A percentile compares a stretch with the other conserved stretches of the same genome.
Evolutionary conservation across 2,888 invertebrate genomes (phyloP).

Genomic region (Trissonchulus sp.): DNA sequence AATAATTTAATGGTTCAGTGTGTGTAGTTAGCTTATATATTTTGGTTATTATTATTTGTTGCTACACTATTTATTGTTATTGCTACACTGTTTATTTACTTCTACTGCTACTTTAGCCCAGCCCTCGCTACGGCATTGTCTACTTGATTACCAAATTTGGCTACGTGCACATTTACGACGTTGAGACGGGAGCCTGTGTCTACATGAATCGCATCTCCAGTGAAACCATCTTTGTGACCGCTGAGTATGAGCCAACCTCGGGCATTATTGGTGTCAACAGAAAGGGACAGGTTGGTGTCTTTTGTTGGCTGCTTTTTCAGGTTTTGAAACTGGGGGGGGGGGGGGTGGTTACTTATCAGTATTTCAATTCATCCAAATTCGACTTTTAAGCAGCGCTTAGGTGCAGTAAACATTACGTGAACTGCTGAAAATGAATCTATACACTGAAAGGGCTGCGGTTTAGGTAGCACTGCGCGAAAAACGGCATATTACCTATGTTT

Average conservation of each 20-base stretch:
- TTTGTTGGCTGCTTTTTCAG: too few relatives aligned
- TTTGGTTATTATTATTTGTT: too few relatives aligned
- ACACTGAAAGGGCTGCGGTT: too few relatives aligned
- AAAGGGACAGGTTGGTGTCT: constrained; percentile 60
- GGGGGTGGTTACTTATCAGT: neutral
- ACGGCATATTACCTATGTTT: too few relatives aligned
- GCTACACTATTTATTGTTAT: too few relatives aligned
- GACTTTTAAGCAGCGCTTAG: too few relatives aligned
- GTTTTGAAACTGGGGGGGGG: neutral
- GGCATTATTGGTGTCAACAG: constrained; percentile 84
- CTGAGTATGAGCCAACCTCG: constrained; percentile 85
- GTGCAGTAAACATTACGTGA: too few relatives aligned
- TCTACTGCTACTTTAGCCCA: constrained; percentile 64
- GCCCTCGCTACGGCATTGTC: constrained; percentile 88
- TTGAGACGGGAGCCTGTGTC: constrained; percentile 92
- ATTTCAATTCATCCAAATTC: constrained; percentile 24
- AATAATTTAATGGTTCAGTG: too few relatives aligned
- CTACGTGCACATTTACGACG: constrained; percentile 95
- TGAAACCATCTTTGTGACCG: constrained; percentile 96
- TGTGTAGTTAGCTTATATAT: too few relatives aligned
- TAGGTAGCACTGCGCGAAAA: too few relatives aligned
- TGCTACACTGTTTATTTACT: too few relatives aligned
- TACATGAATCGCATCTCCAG: constrained; percentile 98
- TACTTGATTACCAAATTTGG: constrained; percentile 98
- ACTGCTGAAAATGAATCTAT: too few relatives aligned